A percentile compares a stretch with the other conserved stretches of the same genome.
Conservation (phyloP, 2,888 invertebrate species). For the Thereva nobilitata region DNA sequence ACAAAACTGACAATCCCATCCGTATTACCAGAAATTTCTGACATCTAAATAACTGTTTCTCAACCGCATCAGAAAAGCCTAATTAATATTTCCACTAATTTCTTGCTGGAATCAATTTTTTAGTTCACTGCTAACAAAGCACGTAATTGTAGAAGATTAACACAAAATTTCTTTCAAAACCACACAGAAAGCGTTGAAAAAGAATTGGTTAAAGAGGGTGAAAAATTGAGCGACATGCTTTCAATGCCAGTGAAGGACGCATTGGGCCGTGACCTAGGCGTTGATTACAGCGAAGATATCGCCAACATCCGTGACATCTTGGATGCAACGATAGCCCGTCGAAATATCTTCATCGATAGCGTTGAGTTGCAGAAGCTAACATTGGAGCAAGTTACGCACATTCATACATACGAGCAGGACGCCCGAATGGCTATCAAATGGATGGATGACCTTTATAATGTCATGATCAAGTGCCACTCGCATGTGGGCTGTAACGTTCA, state of each 20-base stretch:
- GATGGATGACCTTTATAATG: constrained; percentile 75
- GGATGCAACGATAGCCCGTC: constrained; percentile 70
- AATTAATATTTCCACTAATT: too few species aligned
- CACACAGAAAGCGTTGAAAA: constrained; percentile 66
- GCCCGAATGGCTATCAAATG: constrained; percentile 75
- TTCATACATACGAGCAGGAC: constrained; percentile 76
- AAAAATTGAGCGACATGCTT: constrained; percentile 75
- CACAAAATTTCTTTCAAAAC: constrained; percentile 17
- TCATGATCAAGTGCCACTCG: constrained; percentile 69
- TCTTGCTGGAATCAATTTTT: too few species aligned
- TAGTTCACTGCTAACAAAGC: too few species aligned
- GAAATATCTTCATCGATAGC: constrained; percentile 73
- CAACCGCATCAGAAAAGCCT: too few species aligned
- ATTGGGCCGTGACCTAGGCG: constrained; percentile 69
- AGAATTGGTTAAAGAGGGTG: constrained; percentile 73
- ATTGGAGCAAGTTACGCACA: constrained; percentile 75
- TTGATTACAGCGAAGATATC: constrained; percentile 74
- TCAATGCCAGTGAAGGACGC: constrained; percentile 80
- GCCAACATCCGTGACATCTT: constrained; percentile 72
- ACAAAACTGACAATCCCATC: too few species aligned
- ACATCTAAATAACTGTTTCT: too few species aligned
- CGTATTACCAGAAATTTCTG: too few species aligned
- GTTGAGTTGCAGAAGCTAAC: constrained; percentile 76
- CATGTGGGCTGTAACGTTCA: constrained; percentile 74
- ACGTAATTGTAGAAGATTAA: constrained; percentile 5